phyloP scores from a whole-genome alignment of 2,888 invertebrate genomes.

The Clivina fossor region DNA sequence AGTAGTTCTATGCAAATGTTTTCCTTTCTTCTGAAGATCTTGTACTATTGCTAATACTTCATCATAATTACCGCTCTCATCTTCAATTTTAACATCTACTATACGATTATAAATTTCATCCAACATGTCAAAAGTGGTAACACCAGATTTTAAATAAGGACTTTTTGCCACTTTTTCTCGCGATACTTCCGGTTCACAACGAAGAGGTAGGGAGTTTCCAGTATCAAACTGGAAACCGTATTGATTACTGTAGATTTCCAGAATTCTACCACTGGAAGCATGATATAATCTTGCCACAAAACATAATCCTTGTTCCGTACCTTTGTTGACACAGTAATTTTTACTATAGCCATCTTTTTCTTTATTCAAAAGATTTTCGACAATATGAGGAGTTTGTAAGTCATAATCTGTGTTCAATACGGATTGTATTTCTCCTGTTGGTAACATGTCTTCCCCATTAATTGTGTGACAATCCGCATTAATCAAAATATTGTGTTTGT shows the following conservation, averaged over 20 bases:
- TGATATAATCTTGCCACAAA: conserved; percentile 70
- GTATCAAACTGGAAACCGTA: conserved; percentile 89
- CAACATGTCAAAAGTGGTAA: conserved; percentile 34
- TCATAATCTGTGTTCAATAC: conserved; percentile 75
- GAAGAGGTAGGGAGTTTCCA: conserved; percentile 55
- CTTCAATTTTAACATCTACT: conserved; percentile 26
- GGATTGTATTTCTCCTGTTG: conserved; percentile 70
- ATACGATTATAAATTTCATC: conserved; percentile 31
- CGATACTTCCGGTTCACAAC: conserved; percentile 3
- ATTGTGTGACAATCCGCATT: conserved; percentile 77
- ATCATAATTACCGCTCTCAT: conserved; percentile 35
- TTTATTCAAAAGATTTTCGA: conserved; percentile 15
- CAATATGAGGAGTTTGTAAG: conserved; percentile 60
- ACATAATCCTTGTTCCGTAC: conserved; percentile 57
- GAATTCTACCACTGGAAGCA: conserved; percentile 67
- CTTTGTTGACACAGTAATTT: conserved; percentile 75
- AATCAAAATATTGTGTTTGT: conserved; percentile 70
- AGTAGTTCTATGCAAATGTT: background rate
- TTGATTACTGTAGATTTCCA: conserved; percentile 82
- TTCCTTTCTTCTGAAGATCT: conserved; percentile 27
- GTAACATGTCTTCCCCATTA: conserved; percentile 65
- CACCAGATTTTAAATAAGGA: conserved; percentile 16
- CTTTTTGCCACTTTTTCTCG: background rate
- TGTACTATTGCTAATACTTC: conserved; percentile 37
- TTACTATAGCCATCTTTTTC: conserved; percentile 78